These are phyloP conservation scores for Mesocricetus auratus DNA, from an alignment of 2,113 vertebrate genomes.

Conservation along the genomic window DNA sequence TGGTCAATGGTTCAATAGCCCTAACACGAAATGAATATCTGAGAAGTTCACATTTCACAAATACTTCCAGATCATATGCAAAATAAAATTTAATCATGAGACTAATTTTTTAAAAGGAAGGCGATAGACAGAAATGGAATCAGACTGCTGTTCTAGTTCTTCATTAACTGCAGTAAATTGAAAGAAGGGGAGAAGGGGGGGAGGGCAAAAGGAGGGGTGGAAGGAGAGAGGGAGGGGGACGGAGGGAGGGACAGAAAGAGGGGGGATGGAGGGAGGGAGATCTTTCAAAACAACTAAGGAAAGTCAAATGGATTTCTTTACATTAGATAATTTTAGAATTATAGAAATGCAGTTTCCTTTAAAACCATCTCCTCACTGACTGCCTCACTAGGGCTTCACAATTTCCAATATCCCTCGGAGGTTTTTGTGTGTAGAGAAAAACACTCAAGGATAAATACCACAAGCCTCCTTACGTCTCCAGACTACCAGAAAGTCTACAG, in stretches of 20 bases:
- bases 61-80: not conserved
- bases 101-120: not conserved
- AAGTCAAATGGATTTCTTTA: not conserved
- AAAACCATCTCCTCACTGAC: not conserved
- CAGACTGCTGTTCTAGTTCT: not conserved
- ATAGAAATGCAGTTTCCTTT: conserved; percentile 28
- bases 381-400: not conserved
- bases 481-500: conserved; percentile 47
- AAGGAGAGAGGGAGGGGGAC: rapidly evolving
- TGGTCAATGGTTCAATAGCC: not conserved
- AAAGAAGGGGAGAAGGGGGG: not conserved
- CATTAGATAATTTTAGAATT: not conserved
- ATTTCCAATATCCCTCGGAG: not conserved
- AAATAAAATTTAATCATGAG: conserved; percentile 2
- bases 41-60: not conserved
- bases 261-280: not conserved
- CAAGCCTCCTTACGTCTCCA: conserved; percentile 47
- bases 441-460: conserved; percentile 6
- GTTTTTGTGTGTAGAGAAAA: not conserved
- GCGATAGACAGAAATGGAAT: not conserved
- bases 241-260: not conserved
- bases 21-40: conserved; percentile 19
- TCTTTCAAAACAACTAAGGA: not conserved
- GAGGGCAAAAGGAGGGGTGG: not conserved
- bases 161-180: not conserved